Percentiles rank a stretch among this genome's conserved stretches.
These are phyloP conservation scores for Lamprotornis superbus DNA, from an alignment of 2,113 vertebrate species.

Conservation along the genomic window DNA sequence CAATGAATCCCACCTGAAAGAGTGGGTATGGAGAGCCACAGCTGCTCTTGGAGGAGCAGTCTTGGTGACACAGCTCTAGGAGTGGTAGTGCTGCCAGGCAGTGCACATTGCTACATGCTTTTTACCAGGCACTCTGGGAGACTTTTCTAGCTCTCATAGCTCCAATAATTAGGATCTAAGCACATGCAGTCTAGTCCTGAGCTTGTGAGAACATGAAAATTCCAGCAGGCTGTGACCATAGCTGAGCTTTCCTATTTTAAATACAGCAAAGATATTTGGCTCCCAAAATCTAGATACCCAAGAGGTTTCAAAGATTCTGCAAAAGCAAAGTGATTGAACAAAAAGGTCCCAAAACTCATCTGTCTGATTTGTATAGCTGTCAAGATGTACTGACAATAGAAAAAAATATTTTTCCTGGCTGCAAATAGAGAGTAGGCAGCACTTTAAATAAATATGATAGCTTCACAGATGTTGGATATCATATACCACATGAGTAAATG, in stretches of 20 bases:
- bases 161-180: not conserved
- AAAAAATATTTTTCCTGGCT: not conserved
- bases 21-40: rapidly evolving
- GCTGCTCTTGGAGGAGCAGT: not conserved
- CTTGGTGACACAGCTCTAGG: not conserved
- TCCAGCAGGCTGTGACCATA: not conserved
- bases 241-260: not conserved
- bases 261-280: not conserved
- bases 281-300: not conserved
- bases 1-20: not conserved
- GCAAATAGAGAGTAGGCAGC: not conserved
- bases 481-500: not conserved
- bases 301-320: not conserved
- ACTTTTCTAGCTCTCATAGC: not conserved
- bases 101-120: not conserved
- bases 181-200: not conserved
- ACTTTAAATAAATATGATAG: not conserved
- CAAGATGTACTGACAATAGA: not conserved
- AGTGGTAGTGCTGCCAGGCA: not conserved
- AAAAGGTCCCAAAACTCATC: not conserved
- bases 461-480: not conserved
- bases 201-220: not conserved
- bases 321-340: not conserved
- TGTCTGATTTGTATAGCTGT: not conserved
- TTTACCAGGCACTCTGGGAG: not conserved